Base-by-base conservation (phyloP, 2,888 invertebrate genomes). In the Acanthosepion lycidas region DNA sequence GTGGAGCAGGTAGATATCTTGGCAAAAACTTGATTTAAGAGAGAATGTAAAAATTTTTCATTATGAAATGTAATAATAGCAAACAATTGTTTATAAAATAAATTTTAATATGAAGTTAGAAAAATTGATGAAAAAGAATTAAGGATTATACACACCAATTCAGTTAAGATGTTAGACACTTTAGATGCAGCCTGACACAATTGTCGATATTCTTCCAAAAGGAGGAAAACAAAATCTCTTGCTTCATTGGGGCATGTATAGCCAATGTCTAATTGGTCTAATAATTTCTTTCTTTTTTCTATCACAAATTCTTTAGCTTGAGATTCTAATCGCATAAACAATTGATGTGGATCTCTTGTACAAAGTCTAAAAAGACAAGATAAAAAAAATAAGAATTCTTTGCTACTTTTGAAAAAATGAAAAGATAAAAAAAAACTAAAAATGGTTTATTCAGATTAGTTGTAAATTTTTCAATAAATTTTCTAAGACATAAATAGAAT, bases 241-340 rank as follows among this genome's bases (percentile, higher is more conserved):
- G 98, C 98, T 95, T 98, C 97, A 95, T 98, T 97, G 42, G 98
- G 97, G 94, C 98, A 97, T 96, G 98, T 97, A 96, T 97, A 97
- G 94, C 98, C 98, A 64, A 96, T 96, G 92, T 98, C 97, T 91
- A 98, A 96, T 95, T 98, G 98, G 96, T 98, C 97, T 95, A 98
- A 97, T 95, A 98, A 97, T 95, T 97, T 98, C 96, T 98, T 98
- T 96, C 98, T 98, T 95, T 98, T 98, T 97, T 98, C 98, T 95
- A 98, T 98, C 95, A 98, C 98, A 97, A 98, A 98, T 96, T 98
- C 98, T 96, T 98, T 98, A 53, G 98, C 98, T 96, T 98, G 98
- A 94, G 98, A 98, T 96, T 98, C 98, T 95, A 98, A 97, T 96
- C 98, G 98, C 96, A 98, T 97, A 96, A 98, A 98, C 95, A 98